A percentile compares a stretch with the other conserved stretches of the same genome.
Evolutionary conservation across 2,888 invertebrate genomes (phyloP).

Genomic region (Sipunculus nudus): DNA sequence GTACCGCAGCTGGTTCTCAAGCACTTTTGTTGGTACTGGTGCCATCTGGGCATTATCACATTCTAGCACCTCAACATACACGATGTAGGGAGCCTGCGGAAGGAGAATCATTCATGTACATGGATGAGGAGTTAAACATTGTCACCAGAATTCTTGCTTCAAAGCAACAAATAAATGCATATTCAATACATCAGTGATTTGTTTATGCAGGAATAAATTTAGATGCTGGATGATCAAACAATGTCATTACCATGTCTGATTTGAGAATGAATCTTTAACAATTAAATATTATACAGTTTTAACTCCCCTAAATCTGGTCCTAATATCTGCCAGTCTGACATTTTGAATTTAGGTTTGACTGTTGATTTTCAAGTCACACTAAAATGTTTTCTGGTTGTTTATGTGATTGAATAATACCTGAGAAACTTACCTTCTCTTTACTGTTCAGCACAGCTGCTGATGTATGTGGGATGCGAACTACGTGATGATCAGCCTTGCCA

Average conservation of each 20-base stretch:
- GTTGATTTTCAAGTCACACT: too few relatives aligned
- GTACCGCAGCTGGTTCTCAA: slow-evolving; percentile 76
- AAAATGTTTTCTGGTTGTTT: too few relatives aligned
- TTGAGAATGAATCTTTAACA: too few relatives aligned
- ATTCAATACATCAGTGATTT: neutral
- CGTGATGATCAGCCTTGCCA: slow-evolving; percentile 77
- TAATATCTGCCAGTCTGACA: too few relatives aligned
- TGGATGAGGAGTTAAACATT: neutral
- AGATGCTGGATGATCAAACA: too few relatives aligned
- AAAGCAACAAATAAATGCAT: slow-evolving; percentile 2
- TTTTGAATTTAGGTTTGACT: too few relatives aligned
- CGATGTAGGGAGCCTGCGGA: slow-evolving; percentile 89
- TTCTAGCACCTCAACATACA: slow-evolving; percentile 96
- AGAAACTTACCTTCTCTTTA: slow-evolving; percentile 89
- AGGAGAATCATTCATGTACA: neutral
- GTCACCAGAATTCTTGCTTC: neutral
- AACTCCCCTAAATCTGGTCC: too few relatives aligned
- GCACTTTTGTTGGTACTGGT: slow-evolving; percentile 85
- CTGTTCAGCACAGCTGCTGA: slow-evolving; percentile 98
- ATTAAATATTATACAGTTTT: too few relatives aligned
- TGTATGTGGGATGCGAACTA: slow-evolving; percentile 95
- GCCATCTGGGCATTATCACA: slow-evolving; percentile 84
- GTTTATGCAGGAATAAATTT: neutral
- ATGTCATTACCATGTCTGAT: too few relatives aligned
- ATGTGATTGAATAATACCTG: too few relatives aligned